These are phyloP conservation scores for Megalurothrips usitatus DNA, from an alignment of 2,888 invertebrate species.

Conservation along the genomic window DNA sequence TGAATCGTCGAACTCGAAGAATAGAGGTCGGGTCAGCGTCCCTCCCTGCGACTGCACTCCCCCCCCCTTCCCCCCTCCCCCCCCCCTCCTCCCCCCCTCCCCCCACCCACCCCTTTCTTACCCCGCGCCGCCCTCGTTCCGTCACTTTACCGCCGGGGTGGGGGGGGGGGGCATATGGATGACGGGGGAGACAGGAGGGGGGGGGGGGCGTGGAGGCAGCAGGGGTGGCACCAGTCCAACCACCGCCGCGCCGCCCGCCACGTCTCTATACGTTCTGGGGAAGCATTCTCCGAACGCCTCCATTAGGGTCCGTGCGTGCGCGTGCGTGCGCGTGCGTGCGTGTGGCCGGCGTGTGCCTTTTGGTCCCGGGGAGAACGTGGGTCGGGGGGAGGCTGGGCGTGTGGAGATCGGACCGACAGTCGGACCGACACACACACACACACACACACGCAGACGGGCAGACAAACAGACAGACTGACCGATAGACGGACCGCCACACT, in stretches of 20 bases:
- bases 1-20: background rate
- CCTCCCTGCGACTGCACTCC: background rate
- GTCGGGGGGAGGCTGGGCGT: background rate
- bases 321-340: background rate
- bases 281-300: background rate
- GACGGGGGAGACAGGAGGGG: background rate
- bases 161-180: background rate
- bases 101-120: background rate
- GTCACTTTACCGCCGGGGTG: background rate
- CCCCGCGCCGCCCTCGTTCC: background rate
- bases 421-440: background rate
- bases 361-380: background rate
- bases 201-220: background rate
- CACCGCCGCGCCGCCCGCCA: background rate
- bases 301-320: slow-evolving; percentile 4
- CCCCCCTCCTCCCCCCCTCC: background rate
- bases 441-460: background rate
- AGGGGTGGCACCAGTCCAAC: slow-evolving; percentile 15
- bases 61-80: no score
- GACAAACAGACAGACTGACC: background rate
- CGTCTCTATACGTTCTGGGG: slow-evolving; percentile 2
- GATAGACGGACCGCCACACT: background rate
- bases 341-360: background rate
- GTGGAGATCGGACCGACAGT: background rate
- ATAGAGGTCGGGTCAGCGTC: background rate